Conservation (phyloP, 2,797 vertebrate species). For the Squalus acanthias region DNA sequence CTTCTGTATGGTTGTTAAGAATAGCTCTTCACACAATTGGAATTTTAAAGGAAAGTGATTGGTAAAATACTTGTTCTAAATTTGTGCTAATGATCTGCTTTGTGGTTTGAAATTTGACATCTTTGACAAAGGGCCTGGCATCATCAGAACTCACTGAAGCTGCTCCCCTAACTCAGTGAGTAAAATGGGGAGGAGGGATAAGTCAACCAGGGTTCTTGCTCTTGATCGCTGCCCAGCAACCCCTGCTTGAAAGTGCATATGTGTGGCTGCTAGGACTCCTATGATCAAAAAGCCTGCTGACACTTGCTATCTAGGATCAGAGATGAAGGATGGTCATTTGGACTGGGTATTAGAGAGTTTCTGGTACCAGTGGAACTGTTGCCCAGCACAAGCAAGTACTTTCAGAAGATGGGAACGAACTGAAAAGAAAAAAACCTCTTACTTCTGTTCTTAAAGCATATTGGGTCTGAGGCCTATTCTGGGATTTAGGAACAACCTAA, state of each 20-base stretch:
- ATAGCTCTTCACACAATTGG: neutral
- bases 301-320: neutral
- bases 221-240: neutral
- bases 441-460: too few relatives aligned
- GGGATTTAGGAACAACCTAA: too few relatives aligned
- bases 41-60: neutral
- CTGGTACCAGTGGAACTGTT: too few relatives aligned
- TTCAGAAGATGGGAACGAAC: too few relatives aligned
- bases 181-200: neutral
- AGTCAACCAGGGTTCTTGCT: neutral
- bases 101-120: neutral
- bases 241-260: neutral
- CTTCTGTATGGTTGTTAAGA: neutral
- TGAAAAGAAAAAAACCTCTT: too few relatives aligned
- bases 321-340: neutral
- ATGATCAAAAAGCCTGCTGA: neutral
- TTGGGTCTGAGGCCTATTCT: too few relatives aligned
- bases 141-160: neutral
- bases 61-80: neutral
- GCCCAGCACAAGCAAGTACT: too few relatives aligned
- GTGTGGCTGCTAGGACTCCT: neutral
- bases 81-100: neutral
- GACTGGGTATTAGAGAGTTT: too few relatives aligned
- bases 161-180: neutral
- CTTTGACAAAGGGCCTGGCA: neutral